Evolutionary conservation across 2,113 vertebrate species (phyloP).

Genomic region (Callionymus lyra): DNA sequence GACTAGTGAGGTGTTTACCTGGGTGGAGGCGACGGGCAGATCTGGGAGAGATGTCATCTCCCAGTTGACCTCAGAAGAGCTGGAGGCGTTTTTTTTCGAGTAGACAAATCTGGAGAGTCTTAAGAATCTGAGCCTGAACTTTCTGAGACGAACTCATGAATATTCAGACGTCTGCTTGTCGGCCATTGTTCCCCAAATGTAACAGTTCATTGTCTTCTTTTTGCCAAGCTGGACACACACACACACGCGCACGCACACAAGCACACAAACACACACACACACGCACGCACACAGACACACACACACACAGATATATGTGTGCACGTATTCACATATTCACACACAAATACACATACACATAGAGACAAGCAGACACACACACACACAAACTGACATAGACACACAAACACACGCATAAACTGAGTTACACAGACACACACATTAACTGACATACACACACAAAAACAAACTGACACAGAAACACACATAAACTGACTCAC

Average conservation of each 20-base stretch:
- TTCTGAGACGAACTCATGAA: slow-evolving; percentile 50
- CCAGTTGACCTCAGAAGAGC: too few species aligned
- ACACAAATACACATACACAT: slow-evolving; percentile 10
- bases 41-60: slow-evolving; percentile 3
- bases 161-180: slow-evolving; percentile 29
- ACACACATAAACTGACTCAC: too few species aligned
- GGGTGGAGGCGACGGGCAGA: slow-evolving; percentile 16
- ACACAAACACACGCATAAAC: slow-evolving; percentile 22
- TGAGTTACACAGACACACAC: slow-evolving; percentile 9
- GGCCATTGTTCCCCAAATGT: slow-evolving; percentile 33
- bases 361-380: slow-evolving; percentile 15
- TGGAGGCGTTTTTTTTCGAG: too few species aligned
- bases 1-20: not conserved
- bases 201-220: too few species aligned
- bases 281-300: slow-evolving; percentile 17
- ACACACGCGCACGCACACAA: slow-evolving; percentile 10
- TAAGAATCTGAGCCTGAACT: too few species aligned
- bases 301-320: too few species aligned
- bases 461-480: slow-evolving; percentile 14
- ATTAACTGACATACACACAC: slow-evolving; percentile 11
- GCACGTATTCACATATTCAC: slow-evolving; percentile 8
- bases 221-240: not conserved
- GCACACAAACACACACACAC: slow-evolving; percentile 11
- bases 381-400: too few species aligned
- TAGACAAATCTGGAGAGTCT: too few species aligned